These are phyloP conservation scores for Apis laboriosa DNA, from an alignment of 1,140 invertebrate genomes.

Conservation along the genomic window DNA sequence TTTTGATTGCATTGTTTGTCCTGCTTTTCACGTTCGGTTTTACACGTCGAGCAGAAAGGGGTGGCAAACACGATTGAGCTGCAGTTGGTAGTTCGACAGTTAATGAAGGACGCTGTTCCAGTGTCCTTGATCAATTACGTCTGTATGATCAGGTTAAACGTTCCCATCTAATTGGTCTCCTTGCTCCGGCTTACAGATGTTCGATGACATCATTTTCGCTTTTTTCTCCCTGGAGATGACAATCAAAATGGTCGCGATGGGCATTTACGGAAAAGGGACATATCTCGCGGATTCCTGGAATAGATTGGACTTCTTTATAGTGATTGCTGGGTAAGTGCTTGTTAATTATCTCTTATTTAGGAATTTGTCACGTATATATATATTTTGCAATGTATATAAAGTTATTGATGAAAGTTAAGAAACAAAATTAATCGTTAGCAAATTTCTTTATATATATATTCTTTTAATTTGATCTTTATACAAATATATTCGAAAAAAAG, in stretches of 20 bases:
- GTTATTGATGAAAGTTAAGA: no score
- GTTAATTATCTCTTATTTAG: conserved; percentile 2
- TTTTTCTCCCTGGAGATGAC: conserved; percentile 98
- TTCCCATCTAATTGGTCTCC: conserved; percentile 14
- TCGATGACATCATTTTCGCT: conserved; percentile 99
- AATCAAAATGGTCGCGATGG: conserved; percentile 99
- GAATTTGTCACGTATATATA: no score
- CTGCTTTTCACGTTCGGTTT: neutral
- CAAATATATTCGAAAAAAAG: no score
- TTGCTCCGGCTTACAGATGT: conserved; percentile 85
- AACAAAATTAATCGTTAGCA: no score
- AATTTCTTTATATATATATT: no score
- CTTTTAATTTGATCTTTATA: no score
- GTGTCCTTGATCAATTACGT: conserved; percentile 51
- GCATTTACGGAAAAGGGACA: conserved; percentile 95
- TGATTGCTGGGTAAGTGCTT: conserved; percentile 92
- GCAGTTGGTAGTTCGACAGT: conserved; percentile 8
- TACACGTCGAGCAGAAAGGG: conserved; percentile 7
- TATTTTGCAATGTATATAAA: no score
- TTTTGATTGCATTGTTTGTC: conserved; percentile 38
- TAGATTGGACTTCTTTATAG: conserved; percentile 98
- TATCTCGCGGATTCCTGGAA: conserved; percentile 99
- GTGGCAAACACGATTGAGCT: conserved; percentile 27
- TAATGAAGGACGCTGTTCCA: conserved; percentile 52
- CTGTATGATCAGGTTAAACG: conserved; percentile 16